Evolutionary conservation across 2,888 invertebrate genomes (phyloP), one percentile per base, ranked within the genome.

Genomic region (Scaeva pyrastri): DNA sequence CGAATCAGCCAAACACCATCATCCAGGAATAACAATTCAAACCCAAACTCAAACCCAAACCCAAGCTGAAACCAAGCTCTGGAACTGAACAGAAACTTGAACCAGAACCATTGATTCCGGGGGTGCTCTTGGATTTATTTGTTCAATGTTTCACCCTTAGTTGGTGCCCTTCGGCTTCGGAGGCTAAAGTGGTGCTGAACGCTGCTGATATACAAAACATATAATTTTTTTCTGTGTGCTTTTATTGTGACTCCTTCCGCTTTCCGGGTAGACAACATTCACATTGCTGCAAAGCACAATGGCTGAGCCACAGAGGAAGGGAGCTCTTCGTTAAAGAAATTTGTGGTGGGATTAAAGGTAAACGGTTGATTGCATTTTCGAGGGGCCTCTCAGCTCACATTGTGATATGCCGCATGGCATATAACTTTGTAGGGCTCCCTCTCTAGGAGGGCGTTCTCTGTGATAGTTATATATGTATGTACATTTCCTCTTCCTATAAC

Each of bases 291-390:
- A 31, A 14, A 72, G 64, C 19, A 66, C 41, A 4, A 4, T 11
- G 23, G 52, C 23, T 14, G 0, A 52, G 50, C 12, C 21, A 6
- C 23, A 12, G 19, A 19, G 8, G 4, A 1, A 41, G 8, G 14
- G 23, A 55, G 56, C 39, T n/a, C n/a, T 56, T 62, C 70, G 78
- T 78, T 45, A 58, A 74, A 68, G 76, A 73, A 73, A 72, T 76
- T 80, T 85, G 85, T 81, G 80, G 85, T 80, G 62, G 80, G 76
- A 85, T 85, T 85, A 73, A 81, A 80, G 80, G 76, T 85, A 76
- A 80, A 76, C 76, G 76, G 80, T 76, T 85, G 85, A 85, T 85
- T 80, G 85, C 80, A 77, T 70, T 85, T 72, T 43, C 55, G 55
- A 50, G 41, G 23, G 55, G 43, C 16, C 56, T 10, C n/a, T n/a